Conservation (phyloP, 2,888 invertebrate species). For the Zygaena filipendulae region DNA sequence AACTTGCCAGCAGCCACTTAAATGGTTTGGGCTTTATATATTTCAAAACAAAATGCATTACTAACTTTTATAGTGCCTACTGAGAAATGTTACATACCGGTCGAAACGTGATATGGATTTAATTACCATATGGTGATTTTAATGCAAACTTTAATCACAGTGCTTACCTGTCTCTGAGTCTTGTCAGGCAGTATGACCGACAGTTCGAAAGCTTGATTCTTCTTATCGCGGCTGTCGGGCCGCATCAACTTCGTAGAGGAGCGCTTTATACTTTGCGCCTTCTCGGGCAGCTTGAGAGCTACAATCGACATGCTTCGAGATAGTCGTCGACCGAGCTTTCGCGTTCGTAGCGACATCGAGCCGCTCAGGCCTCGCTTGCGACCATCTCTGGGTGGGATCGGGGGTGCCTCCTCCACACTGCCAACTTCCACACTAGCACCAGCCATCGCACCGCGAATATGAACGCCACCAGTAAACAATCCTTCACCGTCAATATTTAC, state of each 20-base stretch:
- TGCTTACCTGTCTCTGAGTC: slow-evolving; percentile 71
- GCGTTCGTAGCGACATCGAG: slow-evolving; percentile 59
- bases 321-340: slow-evolving; percentile 60
- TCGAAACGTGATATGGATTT: too few relatives aligned
- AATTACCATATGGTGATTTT: too few relatives aligned
- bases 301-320: slow-evolving; percentile 68
- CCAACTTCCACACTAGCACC: slow-evolving; percentile 51
- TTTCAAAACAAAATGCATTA: too few relatives aligned
- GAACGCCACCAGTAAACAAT: slow-evolving; percentile 28
- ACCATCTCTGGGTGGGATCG: slow-evolving; percentile 26
- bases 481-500: slow-evolving; percentile 45
- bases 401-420: slow-evolving; percentile 31
- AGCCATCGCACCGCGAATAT: slow-evolving; percentile 59
- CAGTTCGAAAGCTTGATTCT: slow-evolving; percentile 68
- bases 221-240: slow-evolving; percentile 67
- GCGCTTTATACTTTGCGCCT: slow-evolving; percentile 70
- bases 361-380: slow-evolving; percentile 52
- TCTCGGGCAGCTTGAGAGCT: slow-evolving; percentile 64
- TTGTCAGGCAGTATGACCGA: slow-evolving; percentile 74
- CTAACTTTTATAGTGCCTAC: too few relatives aligned
- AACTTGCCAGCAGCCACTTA: too few relatives aligned
- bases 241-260: slow-evolving; percentile 69
- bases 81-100: too few relatives aligned
- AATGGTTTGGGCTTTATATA: too few relatives aligned
- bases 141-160: too few relatives aligned